A percentile compares a stretch with the other conserved stretches of the same genome.
These are phyloP conservation scores for Ochropleura leucogaster DNA, from an alignment of 2,888 invertebrate species.

Conservation along the genomic window DNA sequence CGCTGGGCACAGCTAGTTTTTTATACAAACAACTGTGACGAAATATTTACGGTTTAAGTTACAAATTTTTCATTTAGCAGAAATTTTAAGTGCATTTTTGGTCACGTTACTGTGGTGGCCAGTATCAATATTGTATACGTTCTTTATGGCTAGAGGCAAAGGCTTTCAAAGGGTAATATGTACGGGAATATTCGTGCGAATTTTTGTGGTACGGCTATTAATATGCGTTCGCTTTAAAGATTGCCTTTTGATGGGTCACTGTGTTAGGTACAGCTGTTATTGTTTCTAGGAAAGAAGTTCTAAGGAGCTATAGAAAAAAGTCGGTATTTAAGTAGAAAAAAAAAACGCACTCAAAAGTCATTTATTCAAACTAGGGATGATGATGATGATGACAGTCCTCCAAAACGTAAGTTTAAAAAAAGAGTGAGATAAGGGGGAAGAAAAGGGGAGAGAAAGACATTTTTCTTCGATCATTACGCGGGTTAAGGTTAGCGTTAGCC, in stretches of 20 bases:
- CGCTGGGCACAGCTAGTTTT: too few relatives aligned
- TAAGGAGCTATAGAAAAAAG: neutral
- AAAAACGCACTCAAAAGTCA: too few relatives aligned
- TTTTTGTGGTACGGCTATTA: constrained; percentile 35
- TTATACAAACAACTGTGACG: neutral
- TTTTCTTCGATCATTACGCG: too few relatives aligned
- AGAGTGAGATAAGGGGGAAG: too few relatives aligned
- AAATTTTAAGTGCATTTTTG: constrained; percentile 34
- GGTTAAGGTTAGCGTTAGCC: too few relatives aligned
- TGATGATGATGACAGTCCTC: too few relatives aligned
- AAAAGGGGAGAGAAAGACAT: too few relatives aligned
- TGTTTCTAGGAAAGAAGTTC: neutral
- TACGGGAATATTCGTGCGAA: constrained; percentile 14
- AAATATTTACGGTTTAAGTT: neutral
- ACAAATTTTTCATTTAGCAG: constrained; percentile 1
- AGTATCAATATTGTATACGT: constrained; percentile 26
- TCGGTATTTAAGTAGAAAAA: neutral
- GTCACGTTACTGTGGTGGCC: constrained; percentile 21
- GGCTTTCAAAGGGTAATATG: constrained; percentile 32
- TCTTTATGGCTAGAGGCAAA: constrained; percentile 19
- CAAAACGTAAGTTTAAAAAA: too few relatives aligned
- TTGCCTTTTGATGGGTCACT: constrained; percentile 18
- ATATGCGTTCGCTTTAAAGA: constrained; percentile 30
- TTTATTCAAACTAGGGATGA: too few relatives aligned
- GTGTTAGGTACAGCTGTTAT: constrained; percentile 5